phyloP scores from a whole-genome alignment of 2,888 invertebrate species.

The Heteropelma amictum region DNA sequence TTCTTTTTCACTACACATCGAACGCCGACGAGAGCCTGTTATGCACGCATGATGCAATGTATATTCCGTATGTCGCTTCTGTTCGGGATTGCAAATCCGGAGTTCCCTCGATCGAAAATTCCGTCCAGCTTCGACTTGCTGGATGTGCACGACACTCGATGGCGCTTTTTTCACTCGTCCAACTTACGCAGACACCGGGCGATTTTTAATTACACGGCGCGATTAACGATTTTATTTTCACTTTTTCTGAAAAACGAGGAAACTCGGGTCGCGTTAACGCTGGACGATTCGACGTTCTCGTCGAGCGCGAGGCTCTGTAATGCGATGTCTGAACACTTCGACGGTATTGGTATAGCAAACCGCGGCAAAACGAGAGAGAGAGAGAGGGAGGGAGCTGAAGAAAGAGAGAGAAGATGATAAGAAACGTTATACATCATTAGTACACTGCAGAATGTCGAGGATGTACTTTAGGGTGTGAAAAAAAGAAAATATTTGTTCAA shows the following conservation, averaged over 20 bases:
- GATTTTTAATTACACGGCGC: no score
- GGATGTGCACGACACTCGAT: no score
- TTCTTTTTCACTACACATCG: background rate
- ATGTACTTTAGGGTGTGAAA: no score
- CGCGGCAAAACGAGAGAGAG: slow-evolving; percentile 26
- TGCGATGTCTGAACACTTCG: slow-evolving; percentile 35
- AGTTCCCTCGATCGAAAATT: no score
- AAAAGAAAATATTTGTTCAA: no score
- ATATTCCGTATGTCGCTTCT: no score
- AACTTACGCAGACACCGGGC: no score
- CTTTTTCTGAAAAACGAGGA: background rate
- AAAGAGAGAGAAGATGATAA: slow-evolving; percentile 50
- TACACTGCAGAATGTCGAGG: slow-evolving; percentile 11
- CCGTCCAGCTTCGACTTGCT: no score
- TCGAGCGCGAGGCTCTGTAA: slow-evolving; percentile 29
- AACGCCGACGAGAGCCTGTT: background rate
- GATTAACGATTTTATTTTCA: background rate
- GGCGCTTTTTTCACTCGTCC: no score
- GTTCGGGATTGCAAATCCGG: no score
- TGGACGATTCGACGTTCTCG: slow-evolving; percentile 7
- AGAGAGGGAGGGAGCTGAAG: slow-evolving; percentile 32
- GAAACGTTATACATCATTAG: slow-evolving; percentile 57
- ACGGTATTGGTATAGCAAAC: slow-evolving; percentile 25
- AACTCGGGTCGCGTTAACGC: background rate
- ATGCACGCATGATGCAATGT: no score